Evolutionary conservation across 2,113 vertebrate species (phyloP), one percentile per base, ranked within the genome.

Genomic region (Gymnogyps californianus): DNA sequence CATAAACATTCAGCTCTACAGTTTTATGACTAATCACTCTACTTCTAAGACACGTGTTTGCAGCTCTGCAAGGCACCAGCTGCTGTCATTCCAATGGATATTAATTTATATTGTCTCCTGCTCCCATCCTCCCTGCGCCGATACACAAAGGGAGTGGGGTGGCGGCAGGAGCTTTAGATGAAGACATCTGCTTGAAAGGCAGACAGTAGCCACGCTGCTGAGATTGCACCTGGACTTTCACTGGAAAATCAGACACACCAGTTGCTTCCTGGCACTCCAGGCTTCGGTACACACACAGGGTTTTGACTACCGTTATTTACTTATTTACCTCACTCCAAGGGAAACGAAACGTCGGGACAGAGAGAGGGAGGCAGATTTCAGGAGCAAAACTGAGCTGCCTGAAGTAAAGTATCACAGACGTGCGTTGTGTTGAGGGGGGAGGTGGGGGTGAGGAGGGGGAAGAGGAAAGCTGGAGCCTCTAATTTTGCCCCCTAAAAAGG

Each of bases 71-170:
- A 98, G 97, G 97, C 97, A 97, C 92, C 97, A 98, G 96, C 98
- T 98, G 98, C 98, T 98, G 98, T 98, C 98, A 98, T 98, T 98
- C 98, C 98, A 98, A 97, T 98, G 96, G 98, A 98, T 98, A 98
- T 98, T 98, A 98, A 98, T 98, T 98, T 96, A 97, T 97, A 98
- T 98, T 98, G 97, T 98, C 95, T 98, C 96, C 93, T 90, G 61
- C 96, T 91, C 97, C 92, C 78, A 9, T 97, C 86, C 96, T 95
- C 93, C 36, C 91, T 20, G 82, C 36, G 78, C 93, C 26, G 85
- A 87, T 36, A 75, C n/a, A 96, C 92, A 96, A 89, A 97, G 92
- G 95, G 96, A 98, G 95, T 42, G 81, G 96, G 89, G 96, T 96
- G 91, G 96, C 9, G 59, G 94, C 3, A 32, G 77, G 95, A 79